Conservation (phyloP, 2,113 vertebrate species). For the Lepus europaeus region DNA sequence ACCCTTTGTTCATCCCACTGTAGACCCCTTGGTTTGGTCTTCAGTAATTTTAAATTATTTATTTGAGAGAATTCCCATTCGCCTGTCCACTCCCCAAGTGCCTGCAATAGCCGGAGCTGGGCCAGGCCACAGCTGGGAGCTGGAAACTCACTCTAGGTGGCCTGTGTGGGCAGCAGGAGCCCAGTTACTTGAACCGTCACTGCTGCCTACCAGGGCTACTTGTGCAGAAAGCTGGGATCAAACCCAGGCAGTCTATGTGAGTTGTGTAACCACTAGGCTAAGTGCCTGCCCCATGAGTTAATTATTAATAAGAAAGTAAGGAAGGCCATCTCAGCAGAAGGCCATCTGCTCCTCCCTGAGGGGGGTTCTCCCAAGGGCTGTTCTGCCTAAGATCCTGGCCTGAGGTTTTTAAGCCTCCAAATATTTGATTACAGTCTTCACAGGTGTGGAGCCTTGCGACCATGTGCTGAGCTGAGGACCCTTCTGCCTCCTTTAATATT, state of each 20-base stretch:
- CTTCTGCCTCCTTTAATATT: constrained; percentile 73
- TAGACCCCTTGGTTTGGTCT: constrained; percentile 26
- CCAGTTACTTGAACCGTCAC: too few relatives aligned
- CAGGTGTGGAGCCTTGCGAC: constrained; percentile 72
- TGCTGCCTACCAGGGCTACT: too few relatives aligned
- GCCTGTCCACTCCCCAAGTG: too few relatives aligned
- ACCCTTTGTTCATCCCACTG: neutral
- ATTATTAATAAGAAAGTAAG: constrained; percentile 73
- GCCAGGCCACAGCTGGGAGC: too few relatives aligned
- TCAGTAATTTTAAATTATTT: neutral
- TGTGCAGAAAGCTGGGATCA: too few relatives aligned
- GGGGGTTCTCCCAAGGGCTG: neutral
- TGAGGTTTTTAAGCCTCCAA: constrained; percentile 60
- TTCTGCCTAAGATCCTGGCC: constrained; percentile 37
- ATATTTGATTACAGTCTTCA: constrained; percentile 78
- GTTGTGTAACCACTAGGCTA: too few relatives aligned
- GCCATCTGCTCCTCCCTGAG: constrained; percentile 64
- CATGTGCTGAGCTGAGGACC: constrained; percentile 74
- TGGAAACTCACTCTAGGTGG: too few relatives aligned
- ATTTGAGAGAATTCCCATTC: too few relatives aligned
- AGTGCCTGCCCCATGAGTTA: constrained; percentile 1
- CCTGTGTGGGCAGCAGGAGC: too few relatives aligned
- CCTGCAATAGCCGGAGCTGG: too few relatives aligned
- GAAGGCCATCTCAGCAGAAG: constrained; percentile 60
- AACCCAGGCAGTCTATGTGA: too few relatives aligned